Conservation (phyloP, 2,888 invertebrate species). For the Phragmatobia fuliginosa region DNA sequence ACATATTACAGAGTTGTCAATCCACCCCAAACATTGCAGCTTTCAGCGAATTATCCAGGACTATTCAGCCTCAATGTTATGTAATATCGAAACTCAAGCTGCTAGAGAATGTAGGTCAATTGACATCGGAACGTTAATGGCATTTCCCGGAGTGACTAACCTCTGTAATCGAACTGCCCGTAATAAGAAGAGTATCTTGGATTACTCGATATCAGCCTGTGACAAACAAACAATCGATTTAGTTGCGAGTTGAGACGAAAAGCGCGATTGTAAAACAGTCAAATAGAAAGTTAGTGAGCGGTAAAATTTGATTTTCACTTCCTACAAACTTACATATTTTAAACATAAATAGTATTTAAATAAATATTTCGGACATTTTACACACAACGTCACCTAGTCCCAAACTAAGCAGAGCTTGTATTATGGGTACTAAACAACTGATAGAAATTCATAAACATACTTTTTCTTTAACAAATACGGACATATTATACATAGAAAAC, state of each 20-base stretch:
- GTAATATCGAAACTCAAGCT: neutral
- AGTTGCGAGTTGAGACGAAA: neutral
- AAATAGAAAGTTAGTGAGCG: neutral
- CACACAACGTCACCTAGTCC: no score
- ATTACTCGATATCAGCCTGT: neutral
- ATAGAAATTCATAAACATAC: no score
- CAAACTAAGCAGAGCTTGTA: no score
- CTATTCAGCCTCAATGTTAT: neutral
- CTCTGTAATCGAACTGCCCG: neutral
- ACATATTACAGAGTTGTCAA: neutral
- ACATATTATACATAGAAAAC: no score
- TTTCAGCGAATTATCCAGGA: neutral
- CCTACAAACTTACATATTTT: no score
- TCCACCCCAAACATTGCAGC: neutral
- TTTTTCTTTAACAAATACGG: no score
- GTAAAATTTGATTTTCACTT: no score
- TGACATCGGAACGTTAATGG: neutral
- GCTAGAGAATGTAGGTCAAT: neutral
- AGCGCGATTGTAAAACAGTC: neutral
- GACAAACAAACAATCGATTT: neutral
- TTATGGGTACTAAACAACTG: no score
- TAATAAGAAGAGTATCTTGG: neutral
- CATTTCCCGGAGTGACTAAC: constrained; percentile 2
- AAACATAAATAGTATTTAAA: no score
- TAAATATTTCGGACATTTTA: no score